A percentile compares a stretch with the other conserved stretches of the same genome.
phyloP scores from a whole-genome alignment of 2,888 invertebrate species.

The Molanna angustata region DNA sequence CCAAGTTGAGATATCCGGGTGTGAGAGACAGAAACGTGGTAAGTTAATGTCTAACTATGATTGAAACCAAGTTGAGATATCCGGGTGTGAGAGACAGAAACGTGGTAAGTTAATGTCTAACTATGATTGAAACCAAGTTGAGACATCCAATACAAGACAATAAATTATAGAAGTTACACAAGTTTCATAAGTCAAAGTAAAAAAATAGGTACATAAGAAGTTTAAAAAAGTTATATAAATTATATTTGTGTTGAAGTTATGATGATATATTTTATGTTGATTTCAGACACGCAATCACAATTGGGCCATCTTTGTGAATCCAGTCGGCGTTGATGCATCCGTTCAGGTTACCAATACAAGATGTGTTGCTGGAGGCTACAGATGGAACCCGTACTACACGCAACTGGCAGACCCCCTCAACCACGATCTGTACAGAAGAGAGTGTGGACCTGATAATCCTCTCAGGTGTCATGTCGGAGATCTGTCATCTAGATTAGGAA shows the following conservation, averaged over 20 bases:
- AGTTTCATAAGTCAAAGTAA: no score
- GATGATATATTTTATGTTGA: neutral
- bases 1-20: no score
- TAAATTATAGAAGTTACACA: no score
- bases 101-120: no score
- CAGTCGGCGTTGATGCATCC: constrained; percentile 86
- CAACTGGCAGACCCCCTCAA: constrained; percentile 87
- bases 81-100: no score
- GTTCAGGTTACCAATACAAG: constrained; percentile 75
- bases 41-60: no score
- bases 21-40: no score
- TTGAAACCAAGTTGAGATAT: no score
- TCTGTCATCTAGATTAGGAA: constrained; percentile 78
- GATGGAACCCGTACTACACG: constrained; percentile 89
- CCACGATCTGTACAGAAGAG: constrained; percentile 78
- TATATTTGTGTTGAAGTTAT: neutral
- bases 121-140: no score
- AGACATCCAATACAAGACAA: no score
- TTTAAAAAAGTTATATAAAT: no score
- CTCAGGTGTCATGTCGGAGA: constrained; percentile 90
- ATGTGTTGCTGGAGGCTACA: constrained; percentile 88
- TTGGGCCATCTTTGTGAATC: constrained; percentile 90
- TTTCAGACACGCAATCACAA: constrained; percentile 76
- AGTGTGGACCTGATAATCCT: constrained; percentile 87
- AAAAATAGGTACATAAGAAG: no score